Evolutionary conservation across 1,140 invertebrate genomes (phyloP).

Genomic region (Apis mellifera): DNA sequence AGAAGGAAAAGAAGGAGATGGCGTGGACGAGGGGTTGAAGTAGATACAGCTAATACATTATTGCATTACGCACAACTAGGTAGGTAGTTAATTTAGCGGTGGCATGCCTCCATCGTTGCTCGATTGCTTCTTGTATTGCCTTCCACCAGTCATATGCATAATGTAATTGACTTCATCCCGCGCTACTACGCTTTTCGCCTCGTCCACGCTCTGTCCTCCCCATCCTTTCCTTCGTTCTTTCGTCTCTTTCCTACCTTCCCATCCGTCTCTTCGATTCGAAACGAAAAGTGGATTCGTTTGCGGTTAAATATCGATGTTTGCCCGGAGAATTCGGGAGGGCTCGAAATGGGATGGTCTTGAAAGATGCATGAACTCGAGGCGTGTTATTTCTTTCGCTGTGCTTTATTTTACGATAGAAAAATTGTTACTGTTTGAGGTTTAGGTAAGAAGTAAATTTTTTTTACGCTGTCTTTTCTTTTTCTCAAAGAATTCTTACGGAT

Average conservation of each 20-base stretch:
- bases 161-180: constrained; percentile 75
- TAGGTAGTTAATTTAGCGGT: constrained; percentile 73
- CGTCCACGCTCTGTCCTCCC: constrained; percentile 10
- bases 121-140: constrained; percentile 74
- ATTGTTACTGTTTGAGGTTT: neutral
- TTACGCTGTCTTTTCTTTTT: too few relatives aligned
- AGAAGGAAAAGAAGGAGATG: neutral
- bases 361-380: neutral
- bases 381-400: neutral
- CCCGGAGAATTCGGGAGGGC: too few relatives aligned
- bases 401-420: too few relatives aligned
- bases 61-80: constrained; percentile 72
- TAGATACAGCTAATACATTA: constrained; percentile 62
- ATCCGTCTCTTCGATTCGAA: neutral
- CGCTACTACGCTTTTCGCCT: constrained; percentile 62
- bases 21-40: neutral
- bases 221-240: constrained; percentile 11
- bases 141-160: constrained; percentile 73
- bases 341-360: neutral
- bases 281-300: constrained; percentile 3
- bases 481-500: neutral
- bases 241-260: constrained; percentile 3
- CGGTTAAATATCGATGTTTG: neutral
- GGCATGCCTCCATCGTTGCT: constrained; percentile 56
- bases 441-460: neutral